phyloP scores from a whole-genome alignment of 2,113 vertebrate genomes.

The Chionodraco myersi region DNA sequence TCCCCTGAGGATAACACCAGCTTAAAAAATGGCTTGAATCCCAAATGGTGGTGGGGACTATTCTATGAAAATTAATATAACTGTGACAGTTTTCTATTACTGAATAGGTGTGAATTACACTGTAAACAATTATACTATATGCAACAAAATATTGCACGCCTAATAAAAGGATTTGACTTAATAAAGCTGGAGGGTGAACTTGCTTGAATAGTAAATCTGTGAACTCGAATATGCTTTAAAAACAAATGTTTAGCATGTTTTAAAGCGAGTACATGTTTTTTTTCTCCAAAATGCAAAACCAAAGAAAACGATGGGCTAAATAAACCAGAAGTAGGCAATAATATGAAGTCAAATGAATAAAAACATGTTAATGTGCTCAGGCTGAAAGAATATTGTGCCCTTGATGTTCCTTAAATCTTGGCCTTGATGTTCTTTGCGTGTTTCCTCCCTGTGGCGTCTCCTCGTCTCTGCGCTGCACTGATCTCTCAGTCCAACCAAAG shows the following conservation, averaged over 20 bases:
- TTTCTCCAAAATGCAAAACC: constrained; percentile 12
- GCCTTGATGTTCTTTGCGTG: constrained; percentile 35
- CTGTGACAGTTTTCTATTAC: neutral
- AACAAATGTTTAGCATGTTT: neutral
- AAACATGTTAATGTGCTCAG: constrained; percentile 1
- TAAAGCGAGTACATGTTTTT: neutral
- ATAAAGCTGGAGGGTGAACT: too few relatives aligned
- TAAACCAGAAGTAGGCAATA: constrained; percentile 1
- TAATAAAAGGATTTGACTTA: too few relatives aligned
- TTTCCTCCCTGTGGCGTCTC: constrained; percentile 29
- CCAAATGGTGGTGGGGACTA: too few relatives aligned
- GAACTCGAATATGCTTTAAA: neutral
- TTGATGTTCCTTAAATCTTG: constrained; percentile 43
- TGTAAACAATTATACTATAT: neutral
- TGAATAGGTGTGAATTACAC: neutral
- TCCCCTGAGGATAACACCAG: too few relatives aligned
- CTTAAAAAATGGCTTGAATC: too few relatives aligned
- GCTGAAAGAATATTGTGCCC: constrained; percentile 35
- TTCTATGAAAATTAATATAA: too few relatives aligned
- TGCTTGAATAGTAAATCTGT: too few relatives aligned
- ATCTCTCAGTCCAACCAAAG: constrained; percentile 58
- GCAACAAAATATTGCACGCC: too few relatives aligned
- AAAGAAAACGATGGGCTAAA: neutral
- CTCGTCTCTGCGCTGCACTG: constrained; percentile 19
- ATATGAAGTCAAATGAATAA: constrained; percentile 24